These are phyloP conservation scores for Drosophila helvetica DNA, from an alignment of 2,888 invertebrate species.

Conservation along the genomic window DNA sequence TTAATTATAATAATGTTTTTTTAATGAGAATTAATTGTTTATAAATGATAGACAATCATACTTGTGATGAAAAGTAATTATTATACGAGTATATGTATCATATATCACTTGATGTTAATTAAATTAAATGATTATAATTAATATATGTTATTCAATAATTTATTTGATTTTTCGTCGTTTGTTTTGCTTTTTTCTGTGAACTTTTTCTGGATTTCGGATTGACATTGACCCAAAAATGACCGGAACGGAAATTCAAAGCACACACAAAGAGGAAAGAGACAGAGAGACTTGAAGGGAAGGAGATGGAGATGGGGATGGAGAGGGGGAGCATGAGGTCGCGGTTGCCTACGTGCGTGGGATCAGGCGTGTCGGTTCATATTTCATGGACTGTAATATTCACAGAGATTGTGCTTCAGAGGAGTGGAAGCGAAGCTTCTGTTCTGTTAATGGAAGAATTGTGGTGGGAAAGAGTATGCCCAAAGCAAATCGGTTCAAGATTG, in stretches of 20 bases:
- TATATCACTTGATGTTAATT: background rate
- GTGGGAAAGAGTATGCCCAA: too few relatives aligned
- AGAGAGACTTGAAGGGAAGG: background rate
- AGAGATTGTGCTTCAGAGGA: background rate
- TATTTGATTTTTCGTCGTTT: constrained; percentile 2
- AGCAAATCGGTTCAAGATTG: too few relatives aligned
- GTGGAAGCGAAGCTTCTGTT: constrained; percentile 18
- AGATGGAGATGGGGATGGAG: background rate
- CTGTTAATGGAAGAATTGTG: background rate
- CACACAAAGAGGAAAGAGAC: constrained; percentile 10
- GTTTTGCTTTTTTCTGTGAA: background rate
- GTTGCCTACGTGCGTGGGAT: constrained; percentile 28
- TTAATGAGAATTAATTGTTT: background rate
- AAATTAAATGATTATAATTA: constrained; percentile 22
- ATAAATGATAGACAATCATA: background rate
- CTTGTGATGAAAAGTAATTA: background rate
- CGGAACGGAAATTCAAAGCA: constrained; percentile 9
- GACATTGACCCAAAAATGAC: constrained; percentile 46
- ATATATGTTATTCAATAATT: constrained; percentile 10
- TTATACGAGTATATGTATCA: too few relatives aligned
- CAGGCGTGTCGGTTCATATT: constrained; percentile 30
- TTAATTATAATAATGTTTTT: background rate
- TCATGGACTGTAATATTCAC: constrained; percentile 1
- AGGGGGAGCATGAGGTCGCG: constrained; percentile 11
- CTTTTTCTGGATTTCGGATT: constrained; percentile 2